Evolutionary conservation across 2,797 vertebrate species (phyloP).

Genomic region (Ctenosaura bakeri): DNA sequence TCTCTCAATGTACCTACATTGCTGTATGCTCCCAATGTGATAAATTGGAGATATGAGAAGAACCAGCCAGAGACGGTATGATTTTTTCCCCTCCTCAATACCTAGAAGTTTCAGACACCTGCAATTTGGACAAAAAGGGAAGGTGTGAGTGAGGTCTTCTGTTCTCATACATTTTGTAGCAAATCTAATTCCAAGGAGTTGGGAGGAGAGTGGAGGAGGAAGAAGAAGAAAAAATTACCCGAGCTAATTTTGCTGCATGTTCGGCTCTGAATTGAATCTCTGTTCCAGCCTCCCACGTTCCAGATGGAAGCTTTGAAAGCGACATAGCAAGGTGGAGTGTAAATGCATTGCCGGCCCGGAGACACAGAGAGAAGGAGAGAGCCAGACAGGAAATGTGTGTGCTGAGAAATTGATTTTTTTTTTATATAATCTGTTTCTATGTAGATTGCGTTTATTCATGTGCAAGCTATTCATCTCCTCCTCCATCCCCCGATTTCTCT

Average conservation of each 20-base stretch:
- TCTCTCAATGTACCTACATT: too few species aligned
- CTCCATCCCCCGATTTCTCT: constrained; percentile 68
- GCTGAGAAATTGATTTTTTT: constrained; percentile 74
- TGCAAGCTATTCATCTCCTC: constrained; percentile 72
- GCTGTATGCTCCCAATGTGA: not conserved
- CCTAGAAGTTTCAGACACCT: not conserved
- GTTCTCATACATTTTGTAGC: not conserved
- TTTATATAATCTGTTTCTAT: constrained; percentile 67
- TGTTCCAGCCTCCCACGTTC: constrained; percentile 76
- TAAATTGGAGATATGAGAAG: not conserved
- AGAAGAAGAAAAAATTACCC: not conserved
- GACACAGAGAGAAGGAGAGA: constrained; percentile 61
- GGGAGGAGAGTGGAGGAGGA: not conserved
- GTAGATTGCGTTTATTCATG: constrained; percentile 79
- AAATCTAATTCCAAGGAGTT: constrained; percentile 5
- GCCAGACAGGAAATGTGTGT: constrained; percentile 58
- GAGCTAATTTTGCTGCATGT: constrained; percentile 42
- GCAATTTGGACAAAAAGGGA: not conserved
- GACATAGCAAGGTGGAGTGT: constrained; percentile 48
- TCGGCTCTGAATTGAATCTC: constrained; percentile 59
- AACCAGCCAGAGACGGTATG: not conserved
- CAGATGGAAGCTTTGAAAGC: constrained; percentile 75
- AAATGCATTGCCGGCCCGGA: constrained; percentile 53
- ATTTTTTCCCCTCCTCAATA: not conserved
- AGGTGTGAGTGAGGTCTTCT: not conserved